phyloP scores from a whole-genome alignment of 2,797 vertebrate genomes.

The Phoxinus dragarum region DNA sequence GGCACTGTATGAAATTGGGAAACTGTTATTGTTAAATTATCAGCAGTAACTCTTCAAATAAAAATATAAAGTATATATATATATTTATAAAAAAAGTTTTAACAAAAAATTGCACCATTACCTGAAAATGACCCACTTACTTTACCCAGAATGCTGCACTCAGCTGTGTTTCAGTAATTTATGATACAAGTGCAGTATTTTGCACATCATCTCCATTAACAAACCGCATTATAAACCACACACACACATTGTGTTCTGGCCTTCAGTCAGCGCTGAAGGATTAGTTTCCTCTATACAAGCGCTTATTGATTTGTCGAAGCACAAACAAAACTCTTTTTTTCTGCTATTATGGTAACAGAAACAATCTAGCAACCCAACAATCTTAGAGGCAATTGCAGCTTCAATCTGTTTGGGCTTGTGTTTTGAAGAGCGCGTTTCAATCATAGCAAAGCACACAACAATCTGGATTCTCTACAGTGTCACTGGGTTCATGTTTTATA shows the following conservation, averaged over 20 bases:
- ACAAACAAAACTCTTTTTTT: conserved; percentile 40
- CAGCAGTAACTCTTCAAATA: background rate
- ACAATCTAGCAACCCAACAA: conserved; percentile 27
- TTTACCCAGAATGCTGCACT: conserved; percentile 27
- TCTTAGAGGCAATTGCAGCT: background rate
- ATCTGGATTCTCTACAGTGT: background rate
- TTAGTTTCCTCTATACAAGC: conserved; percentile 19
- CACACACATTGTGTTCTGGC: background rate
- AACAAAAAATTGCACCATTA: conserved; percentile 27
- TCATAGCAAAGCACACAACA: background rate
- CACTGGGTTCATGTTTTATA: background rate
- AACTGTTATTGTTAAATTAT: background rate
- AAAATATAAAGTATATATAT: too few relatives aligned
- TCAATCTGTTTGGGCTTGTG: background rate
- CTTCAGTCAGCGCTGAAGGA: conserved; percentile 31
- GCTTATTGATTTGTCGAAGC: conserved; percentile 21
- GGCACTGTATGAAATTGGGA: background rate
- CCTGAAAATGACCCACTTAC: background rate
- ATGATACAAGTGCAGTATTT: conserved; percentile 9
- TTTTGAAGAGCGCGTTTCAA: conserved; percentile 19
- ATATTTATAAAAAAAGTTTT: background rate
- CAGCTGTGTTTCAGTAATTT: conserved; percentile 9
- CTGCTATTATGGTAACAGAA: conserved; percentile 17
- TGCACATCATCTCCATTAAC: conserved; percentile 6
- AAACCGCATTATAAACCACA: conserved; percentile 15